Conservation (phyloP, 2,113 vertebrate genomes). For the Pseudopipra pipra region DNA sequence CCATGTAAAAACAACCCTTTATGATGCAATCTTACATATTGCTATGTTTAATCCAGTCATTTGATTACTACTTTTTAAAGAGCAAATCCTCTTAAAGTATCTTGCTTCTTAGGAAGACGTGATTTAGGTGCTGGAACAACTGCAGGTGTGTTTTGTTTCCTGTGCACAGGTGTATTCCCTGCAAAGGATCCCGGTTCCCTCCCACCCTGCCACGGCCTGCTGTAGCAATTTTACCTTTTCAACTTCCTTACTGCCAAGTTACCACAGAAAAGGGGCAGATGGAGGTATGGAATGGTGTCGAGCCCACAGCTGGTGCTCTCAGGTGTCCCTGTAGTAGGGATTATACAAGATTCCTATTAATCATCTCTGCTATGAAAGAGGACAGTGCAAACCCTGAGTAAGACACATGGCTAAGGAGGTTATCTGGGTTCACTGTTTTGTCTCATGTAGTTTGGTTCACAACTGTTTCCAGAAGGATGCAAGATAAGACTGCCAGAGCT, state of each 20-base stretch:
- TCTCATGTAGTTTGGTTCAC: not conserved
- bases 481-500: not conserved
- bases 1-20: not conserved
- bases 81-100: not conserved
- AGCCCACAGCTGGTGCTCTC: not conserved
- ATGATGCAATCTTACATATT: not conserved
- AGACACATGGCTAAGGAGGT: not conserved
- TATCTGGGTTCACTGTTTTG: not conserved
- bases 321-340: not conserved
- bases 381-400: not conserved
- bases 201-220: slow-evolving; percentile 93
- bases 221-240: slow-evolving; percentile 87
- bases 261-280: slow-evolving; percentile 94
- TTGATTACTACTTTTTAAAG: not conserved
- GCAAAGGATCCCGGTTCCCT: slow-evolving; percentile 93
- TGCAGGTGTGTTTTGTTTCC: slow-evolving; percentile 9
- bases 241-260: slow-evolving; percentile 90
- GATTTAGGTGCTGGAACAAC: not conserved
- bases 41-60: not conserved
- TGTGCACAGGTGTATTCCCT: slow-evolving; percentile 90
- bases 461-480: not conserved
- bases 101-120: not conserved
- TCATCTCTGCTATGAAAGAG: not conserved
- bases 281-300: slow-evolving; percentile 83
- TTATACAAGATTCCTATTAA: not conserved